phyloP scores from a whole-genome alignment of 2,113 vertebrate genomes.

The Centropus bengalensis region DNA sequence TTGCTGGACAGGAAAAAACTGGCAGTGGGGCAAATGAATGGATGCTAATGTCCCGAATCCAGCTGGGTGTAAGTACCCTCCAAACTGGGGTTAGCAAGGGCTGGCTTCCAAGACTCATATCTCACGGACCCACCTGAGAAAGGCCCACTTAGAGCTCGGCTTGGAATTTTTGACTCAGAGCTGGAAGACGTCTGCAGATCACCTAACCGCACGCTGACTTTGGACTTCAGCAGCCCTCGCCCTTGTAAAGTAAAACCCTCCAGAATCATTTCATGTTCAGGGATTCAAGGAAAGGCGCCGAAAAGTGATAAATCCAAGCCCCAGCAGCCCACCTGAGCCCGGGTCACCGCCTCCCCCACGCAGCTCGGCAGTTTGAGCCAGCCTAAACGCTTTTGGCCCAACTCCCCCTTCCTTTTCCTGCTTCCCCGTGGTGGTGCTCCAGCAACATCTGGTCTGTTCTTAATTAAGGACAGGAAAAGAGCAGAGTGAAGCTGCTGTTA shows the following conservation, averaged over 20 bases:
- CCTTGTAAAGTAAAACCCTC: background rate
- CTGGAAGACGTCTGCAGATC: background rate
- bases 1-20: background rate
- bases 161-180: background rate
- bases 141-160: background rate
- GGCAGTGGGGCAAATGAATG: background rate
- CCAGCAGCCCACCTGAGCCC: background rate
- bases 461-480: conserved; percentile 81
- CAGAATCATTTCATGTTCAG: background rate
- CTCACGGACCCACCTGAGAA: background rate
- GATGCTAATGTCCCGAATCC: background rate
- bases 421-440: conserved; percentile 20
- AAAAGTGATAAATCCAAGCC: background rate
- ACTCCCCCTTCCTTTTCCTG: conserved; percentile 45
- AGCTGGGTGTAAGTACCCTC: background rate
- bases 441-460: conserved; percentile 65
- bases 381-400: background rate
- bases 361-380: conserved; percentile 63
- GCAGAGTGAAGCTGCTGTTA: conserved; percentile 61
- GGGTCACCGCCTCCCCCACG: accelerated
- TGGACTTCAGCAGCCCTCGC: background rate
- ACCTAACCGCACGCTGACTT: background rate
- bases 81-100: background rate
- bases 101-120: background rate
- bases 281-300: background rate